Evolutionary conservation across 2,888 invertebrate genomes (phyloP).

Genomic region (Pyrrhosoma nymphula): DNA sequence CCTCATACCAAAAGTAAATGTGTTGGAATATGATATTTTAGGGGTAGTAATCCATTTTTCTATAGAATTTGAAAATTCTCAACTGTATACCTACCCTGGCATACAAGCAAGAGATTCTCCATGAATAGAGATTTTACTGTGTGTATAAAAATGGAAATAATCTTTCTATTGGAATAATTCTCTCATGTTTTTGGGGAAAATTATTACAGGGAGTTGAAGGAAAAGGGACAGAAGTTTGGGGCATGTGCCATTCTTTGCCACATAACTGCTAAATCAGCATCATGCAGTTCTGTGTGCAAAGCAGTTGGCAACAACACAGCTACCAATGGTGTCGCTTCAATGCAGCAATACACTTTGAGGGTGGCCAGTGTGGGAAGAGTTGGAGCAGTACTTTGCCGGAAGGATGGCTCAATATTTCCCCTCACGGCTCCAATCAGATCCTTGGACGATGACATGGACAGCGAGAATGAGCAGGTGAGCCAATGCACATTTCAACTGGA

Average conservation of each 20-base stretch:
- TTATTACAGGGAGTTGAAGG: conserved; percentile 81
- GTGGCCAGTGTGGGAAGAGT: conserved; percentile 89
- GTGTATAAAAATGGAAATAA: too few relatives aligned
- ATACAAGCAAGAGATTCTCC: too few relatives aligned
- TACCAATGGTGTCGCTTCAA: neutral
- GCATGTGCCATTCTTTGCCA: conserved; percentile 88
- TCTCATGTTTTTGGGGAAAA: too few relatives aligned
- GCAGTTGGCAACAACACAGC: neutral
- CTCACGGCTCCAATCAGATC: conserved; percentile 69
- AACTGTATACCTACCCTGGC: too few relatives aligned
- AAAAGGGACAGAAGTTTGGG: conserved; percentile 87
- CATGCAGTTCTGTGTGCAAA: neutral
- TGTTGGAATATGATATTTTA: too few relatives aligned
- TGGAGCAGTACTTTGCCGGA: conserved; percentile 84
- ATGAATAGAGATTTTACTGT: too few relatives aligned
- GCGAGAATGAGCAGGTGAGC: conserved; percentile 24
- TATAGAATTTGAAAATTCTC: too few relatives aligned
- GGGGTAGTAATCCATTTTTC: too few relatives aligned
- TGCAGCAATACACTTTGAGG: conserved; percentile 82
- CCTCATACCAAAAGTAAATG: too few relatives aligned
- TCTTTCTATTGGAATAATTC: too few relatives aligned
- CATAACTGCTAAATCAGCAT: conserved; percentile 80
- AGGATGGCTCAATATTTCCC: conserved; percentile 73
- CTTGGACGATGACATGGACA: conserved; percentile 70
- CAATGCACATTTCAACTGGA: neutral